Percentiles rank a stretch among this genome's conserved stretches.
These are phyloP conservation scores for Zoanthus solanderi DNA, from an alignment of 92 coral and sea anemone species.

Conservation along the genomic window DNA sequence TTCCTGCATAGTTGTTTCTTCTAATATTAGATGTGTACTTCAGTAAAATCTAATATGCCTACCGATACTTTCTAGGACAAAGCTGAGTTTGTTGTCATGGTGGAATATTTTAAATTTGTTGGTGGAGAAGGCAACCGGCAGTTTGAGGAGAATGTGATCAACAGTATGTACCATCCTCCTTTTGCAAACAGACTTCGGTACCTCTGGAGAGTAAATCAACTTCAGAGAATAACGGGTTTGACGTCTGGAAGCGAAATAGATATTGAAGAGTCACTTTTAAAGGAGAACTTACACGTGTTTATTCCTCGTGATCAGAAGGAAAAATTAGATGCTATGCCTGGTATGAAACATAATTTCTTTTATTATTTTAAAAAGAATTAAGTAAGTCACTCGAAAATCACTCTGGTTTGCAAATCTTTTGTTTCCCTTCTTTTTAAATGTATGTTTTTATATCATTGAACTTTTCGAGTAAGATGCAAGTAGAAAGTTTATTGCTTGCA, in stretches of 20 bases:
- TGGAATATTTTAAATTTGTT: slow-evolving; percentile 60
- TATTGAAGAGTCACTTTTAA: neutral
- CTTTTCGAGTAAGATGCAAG: no score
- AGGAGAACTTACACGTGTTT: neutral
- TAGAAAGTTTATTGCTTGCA: no score
- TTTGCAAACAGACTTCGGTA: slow-evolving; percentile 23
- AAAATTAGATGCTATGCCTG: neutral
- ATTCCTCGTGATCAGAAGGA: slow-evolving; percentile 26
- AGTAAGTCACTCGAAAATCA: neutral
- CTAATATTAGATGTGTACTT: neutral
- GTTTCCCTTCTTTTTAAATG: neutral
- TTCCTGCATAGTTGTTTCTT: neutral
- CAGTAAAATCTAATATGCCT: no score
- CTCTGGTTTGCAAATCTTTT: neutral
- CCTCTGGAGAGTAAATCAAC: slow-evolving; percentile 43
- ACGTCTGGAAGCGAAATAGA: neutral
- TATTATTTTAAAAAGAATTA: neutral
- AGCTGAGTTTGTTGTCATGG: slow-evolving; percentile 54
- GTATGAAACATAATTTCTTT: neutral
- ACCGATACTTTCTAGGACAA: slow-evolving; percentile 21
- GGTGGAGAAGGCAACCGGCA: slow-evolving; percentile 70
- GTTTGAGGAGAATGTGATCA: slow-evolving; percentile 47
- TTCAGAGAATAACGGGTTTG: slow-evolving; percentile 18
- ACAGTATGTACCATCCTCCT: slow-evolving; percentile 36
- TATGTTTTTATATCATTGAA: no score